Evolutionary conservation across 1,140 invertebrate genomes (phyloP), one percentile per base, ranked within the genome.

Genomic region (Leptinotarsa undecemlineata): DNA sequence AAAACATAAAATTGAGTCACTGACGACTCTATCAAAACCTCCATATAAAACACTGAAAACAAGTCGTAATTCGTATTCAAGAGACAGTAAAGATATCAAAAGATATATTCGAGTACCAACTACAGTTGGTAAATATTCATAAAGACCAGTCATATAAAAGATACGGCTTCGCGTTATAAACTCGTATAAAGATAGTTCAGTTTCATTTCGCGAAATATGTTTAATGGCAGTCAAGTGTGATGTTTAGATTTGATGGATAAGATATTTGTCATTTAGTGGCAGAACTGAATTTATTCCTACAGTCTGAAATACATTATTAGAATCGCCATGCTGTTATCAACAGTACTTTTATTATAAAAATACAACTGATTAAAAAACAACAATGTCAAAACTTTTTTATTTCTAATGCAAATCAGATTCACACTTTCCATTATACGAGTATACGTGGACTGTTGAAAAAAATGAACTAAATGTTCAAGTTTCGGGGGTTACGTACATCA

Each of bases 151-250:
- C 62, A 72, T 72, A 75, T 75, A 75, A 74, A 74, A 74, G 48
- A 67, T 74, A 71, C 74, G 70, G 68, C 51, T 73, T 72, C 64
- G 63, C 73, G 74, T 76, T 78, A 69, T 78, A 78, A 76, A 78
- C 61, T 67, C 21, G n/a, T 62, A 71, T 78, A 73, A 42, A 76
- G 75, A 68, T 68, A 42, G 33, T 67, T 62, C 60, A 76, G 73
- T 78, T 77, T 78, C 76, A 78, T 78, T 74, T 74, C 73, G 47
- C 21, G 42, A 48, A 69, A 33, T 72, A 76, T 75, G 76, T 78
- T 78, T 78, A 78, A 42, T 76, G 75, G 72, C 64, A 78, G 68
- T 78, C 72, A 78, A 78, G 73, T 78, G 77, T 76, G 76, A 76
- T 76, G 74, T 78, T 78, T 74, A 78, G 74, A 57, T 57, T 57